These are phyloP conservation scores for Portunus trituberculatus DNA, from an alignment of 1,140 invertebrate genomes.

Conservation along the genomic window DNA sequence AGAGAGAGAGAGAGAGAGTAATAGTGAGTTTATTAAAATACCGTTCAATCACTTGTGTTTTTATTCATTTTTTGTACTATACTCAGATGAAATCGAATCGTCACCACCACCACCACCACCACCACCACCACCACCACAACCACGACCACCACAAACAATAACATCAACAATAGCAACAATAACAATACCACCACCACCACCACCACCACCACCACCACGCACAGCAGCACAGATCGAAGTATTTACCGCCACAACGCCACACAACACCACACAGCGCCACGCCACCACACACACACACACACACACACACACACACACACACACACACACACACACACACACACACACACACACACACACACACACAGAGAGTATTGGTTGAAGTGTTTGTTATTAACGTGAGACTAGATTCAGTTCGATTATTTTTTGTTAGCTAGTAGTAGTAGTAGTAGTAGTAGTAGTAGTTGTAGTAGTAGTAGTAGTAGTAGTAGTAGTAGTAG, in stretches of 20 bases:
- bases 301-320: slow-evolving; percentile 1
- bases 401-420: not conserved
- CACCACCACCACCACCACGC: not conserved
- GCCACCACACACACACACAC: too few species aligned
- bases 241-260: too few species aligned
- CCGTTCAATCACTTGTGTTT: too few species aligned
- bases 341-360: not conserved
- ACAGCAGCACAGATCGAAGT: not conserved
- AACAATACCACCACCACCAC: too few species aligned
- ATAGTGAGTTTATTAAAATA: not conserved
- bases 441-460: slow-evolving; percentile 47
- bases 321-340: not conserved
- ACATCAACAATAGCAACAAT: too few species aligned
- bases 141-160: not conserved
- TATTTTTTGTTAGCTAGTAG: not conserved
- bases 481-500: slow-evolving; percentile 47
- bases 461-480: slow-evolving; percentile 44
- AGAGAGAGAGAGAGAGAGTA: slow-evolving; percentile 28
- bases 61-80: too few species aligned
- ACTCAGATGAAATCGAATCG: not conserved
- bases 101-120: not conserved
- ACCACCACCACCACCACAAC: too few species aligned
- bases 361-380: not conserved
- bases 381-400: not conserved
- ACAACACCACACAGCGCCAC: too few species aligned